Evolutionary conservation across 1,140 invertebrate genomes (phyloP).

Genomic region (Phenacoccus solenopsis): DNA sequence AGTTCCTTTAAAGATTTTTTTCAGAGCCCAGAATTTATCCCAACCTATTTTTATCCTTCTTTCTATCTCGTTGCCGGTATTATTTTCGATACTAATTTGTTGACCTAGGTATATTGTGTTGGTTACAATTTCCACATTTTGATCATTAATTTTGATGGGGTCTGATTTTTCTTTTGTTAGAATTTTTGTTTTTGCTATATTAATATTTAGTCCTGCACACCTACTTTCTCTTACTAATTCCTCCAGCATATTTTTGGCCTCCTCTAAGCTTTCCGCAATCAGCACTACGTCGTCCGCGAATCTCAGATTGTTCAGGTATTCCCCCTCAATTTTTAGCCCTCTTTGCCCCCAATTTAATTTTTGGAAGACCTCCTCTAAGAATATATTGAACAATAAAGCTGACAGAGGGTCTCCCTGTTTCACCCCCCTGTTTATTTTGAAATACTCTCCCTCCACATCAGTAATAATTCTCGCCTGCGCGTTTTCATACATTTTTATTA

Average conservation of each 20-base stretch:
- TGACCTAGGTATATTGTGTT: slow-evolving; percentile 9
- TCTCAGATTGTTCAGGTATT: slow-evolving; percentile 28
- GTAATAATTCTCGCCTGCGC: background rate
- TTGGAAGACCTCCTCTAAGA: slow-evolving; percentile 24
- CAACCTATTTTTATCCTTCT: slow-evolving; percentile 21
- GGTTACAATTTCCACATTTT: background rate
- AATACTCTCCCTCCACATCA: background rate
- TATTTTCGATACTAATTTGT: background rate
- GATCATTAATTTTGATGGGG: slow-evolving; percentile 4
- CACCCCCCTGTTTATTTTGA: slow-evolving; percentile 17
- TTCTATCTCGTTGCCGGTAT: background rate
- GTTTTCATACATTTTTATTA: slow-evolving; percentile 5
- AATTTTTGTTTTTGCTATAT: slow-evolving; percentile 19
- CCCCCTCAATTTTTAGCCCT: slow-evolving; percentile 28
- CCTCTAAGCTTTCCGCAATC: slow-evolving; percentile 20
- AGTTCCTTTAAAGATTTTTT: background rate
- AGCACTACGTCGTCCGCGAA: slow-evolving; percentile 32
- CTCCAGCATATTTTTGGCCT: slow-evolving; percentile 12
- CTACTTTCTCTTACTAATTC: background rate
- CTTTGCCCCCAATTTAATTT: slow-evolving; percentile 23
- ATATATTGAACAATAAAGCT: slow-evolving; percentile 25
- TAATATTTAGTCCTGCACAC: slow-evolving; percentile 19
- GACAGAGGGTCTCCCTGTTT: slow-evolving; percentile 23
- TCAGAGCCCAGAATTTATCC: slow-evolving; percentile 20
- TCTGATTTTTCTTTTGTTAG: slow-evolving; percentile 5